Evolutionary conservation across 2,113 vertebrate genomes (phyloP).

Genomic region (Colaptes auratus): DNA sequence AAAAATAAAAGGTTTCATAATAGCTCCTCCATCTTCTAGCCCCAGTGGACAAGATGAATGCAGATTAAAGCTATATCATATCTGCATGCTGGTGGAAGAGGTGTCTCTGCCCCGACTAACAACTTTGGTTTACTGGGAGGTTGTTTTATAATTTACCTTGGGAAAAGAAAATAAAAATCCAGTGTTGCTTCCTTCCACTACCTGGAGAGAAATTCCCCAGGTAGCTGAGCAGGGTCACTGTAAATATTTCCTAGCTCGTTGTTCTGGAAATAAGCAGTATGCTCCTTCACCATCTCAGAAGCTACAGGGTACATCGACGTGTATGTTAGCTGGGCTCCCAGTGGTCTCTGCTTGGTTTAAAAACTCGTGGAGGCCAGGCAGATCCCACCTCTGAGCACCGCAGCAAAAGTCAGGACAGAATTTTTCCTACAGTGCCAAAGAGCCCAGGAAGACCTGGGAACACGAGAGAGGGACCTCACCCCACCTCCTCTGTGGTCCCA

Average conservation of each 20-base stretch:
- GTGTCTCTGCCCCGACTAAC: background rate
- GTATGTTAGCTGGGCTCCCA: constrained; percentile 7
- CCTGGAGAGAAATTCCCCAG: constrained; percentile 61
- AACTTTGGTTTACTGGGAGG: background rate
- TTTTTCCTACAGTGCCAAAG: background rate
- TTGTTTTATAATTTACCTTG: background rate
- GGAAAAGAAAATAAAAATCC: background rate
- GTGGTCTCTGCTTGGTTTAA: background rate
- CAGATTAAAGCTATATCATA: constrained; percentile 55
- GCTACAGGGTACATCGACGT: constrained; percentile 25
- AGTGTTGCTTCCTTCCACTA: background rate
- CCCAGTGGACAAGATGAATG: constrained; percentile 35
- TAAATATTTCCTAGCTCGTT: constrained; percentile 45
- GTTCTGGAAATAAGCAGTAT: constrained; percentile 61
- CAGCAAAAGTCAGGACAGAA: constrained; percentile 32
- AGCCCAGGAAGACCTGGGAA: background rate
- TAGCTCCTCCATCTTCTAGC: constrained; percentile 60
- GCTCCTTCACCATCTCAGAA: constrained; percentile 32
- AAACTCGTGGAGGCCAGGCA: background rate
- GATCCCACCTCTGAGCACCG: background rate
- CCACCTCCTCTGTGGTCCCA: rapidly evolving
- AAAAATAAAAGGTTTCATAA: constrained; percentile 38
- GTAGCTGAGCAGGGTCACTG: background rate
- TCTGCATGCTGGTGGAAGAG: background rate
- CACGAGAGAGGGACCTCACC: background rate